Base-by-base conservation (phyloP, 2,113 vertebrate species). In the Plecotus auritus region DNA sequence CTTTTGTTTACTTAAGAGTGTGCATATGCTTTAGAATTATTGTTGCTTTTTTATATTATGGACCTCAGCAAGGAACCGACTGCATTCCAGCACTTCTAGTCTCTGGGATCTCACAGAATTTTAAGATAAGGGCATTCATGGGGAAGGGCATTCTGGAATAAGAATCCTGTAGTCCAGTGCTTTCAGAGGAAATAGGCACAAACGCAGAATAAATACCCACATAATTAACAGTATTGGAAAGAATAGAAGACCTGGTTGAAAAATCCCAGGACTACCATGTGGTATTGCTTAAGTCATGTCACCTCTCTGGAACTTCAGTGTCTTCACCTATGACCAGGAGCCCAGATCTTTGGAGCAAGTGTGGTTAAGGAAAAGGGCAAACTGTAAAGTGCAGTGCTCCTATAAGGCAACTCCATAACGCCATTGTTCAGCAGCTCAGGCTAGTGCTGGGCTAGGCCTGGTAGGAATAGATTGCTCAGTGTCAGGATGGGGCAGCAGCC, bases 381-480 rank as follows among this genome's bases (percentile, higher is more conserved):
- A 51, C 30, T 76, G 32, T 61, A 4, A 64, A 28, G 69, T 1
- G 9, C 42, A 23, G 32, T 28, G 51, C 37, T 80, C 22, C 47
- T 37, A 1, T 2, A 73, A 88, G 22, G 26, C 22, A 37, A 30
- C 32, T 28, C 26, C 37, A 6, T 32, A 37, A n/a, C 35, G 23
- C 17, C 42, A 8, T 32, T 4, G 69, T n/a, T 1, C 1, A 3
- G 16, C 7, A 22, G 9, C 37, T 56, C 35, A 5, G 30, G 26
- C 49, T 42, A 51, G 12, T 4, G 66, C 17, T 76, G 42, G 73
- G 20, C 23, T 9, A 17, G 35, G 67, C 0, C 0, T 0, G 0
- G 0, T 14, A 54, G 42, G 28, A n/a, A 28, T 18, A 70, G 35
- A 16, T 7, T 8, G 40, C 74, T 93, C 69, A 35, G 11, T 28